Conservation (phyloP, 2,797 vertebrate genomes). For the Chelon labrosus region DNA sequence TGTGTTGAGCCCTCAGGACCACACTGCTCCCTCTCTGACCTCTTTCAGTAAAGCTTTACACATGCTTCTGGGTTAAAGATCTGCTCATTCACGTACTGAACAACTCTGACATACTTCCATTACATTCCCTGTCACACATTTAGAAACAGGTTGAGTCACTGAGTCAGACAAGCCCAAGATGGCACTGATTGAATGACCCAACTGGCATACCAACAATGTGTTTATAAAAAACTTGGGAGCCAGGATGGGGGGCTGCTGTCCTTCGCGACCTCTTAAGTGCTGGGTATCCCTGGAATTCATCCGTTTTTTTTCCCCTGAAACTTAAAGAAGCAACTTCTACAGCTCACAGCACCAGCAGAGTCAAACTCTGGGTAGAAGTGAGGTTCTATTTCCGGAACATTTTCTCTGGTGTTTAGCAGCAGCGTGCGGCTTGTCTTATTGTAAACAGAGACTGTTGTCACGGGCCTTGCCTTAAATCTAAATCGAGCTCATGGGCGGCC, state of each 20-base stretch:
- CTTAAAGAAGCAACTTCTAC: slow-evolving; percentile 40
- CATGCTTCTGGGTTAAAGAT: slow-evolving; percentile 12
- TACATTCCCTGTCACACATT: slow-evolving; percentile 56
- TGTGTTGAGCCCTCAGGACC: background rate
- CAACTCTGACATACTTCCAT: slow-evolving; percentile 18
- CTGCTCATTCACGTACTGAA: background rate
- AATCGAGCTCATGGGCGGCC: slow-evolving; percentile 69
- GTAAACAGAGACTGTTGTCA: slow-evolving; percentile 79
- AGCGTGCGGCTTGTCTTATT: slow-evolving; percentile 49
- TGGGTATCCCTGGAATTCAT: slow-evolving; percentile 65
- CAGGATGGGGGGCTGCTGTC: slow-evolving; percentile 25
- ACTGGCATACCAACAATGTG: slow-evolving; percentile 78
- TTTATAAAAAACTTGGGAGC: slow-evolving; percentile 74
- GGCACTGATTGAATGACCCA: slow-evolving; percentile 78
- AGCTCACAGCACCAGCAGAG: slow-evolving; percentile 16
- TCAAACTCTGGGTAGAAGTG: slow-evolving; percentile 14
- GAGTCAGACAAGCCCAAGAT: slow-evolving; percentile 51
- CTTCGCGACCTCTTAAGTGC: slow-evolving; percentile 31
- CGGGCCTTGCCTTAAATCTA: slow-evolving; percentile 78
- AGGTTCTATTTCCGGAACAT: slow-evolving; percentile 69
- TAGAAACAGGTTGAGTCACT: slow-evolving; percentile 67
- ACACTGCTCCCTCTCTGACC: background rate
- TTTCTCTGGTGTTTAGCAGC: slow-evolving; percentile 50
- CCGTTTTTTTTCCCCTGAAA: slow-evolving; percentile 16
- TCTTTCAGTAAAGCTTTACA: background rate